Evolutionary conservation across 64 coral and sea anemone species (phyloP).

Genomic region (Pachyseris speciosa): DNA sequence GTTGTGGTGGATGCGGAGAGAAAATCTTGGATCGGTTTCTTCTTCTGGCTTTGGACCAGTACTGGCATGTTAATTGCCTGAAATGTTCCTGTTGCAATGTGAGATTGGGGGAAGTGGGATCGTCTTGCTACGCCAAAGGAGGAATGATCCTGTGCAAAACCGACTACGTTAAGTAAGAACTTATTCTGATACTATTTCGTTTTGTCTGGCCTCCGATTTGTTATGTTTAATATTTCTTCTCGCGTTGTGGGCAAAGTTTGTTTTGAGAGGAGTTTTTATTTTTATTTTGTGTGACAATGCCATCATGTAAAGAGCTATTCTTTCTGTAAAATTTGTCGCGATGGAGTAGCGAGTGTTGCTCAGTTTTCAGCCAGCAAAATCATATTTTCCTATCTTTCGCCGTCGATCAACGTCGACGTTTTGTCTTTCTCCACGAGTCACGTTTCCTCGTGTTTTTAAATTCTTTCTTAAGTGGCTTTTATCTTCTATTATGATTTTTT

Average conservation of each 20-base stretch:
- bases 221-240: slow-evolving; percentile 26
- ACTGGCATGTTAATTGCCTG: slow-evolving; percentile 90
- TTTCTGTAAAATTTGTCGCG: slow-evolving; percentile 18
- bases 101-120: slow-evolving; percentile 85
- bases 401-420: neutral
- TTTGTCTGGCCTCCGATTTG: slow-evolving; percentile 31
- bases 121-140: slow-evolving; percentile 90
- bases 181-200: slow-evolving; percentile 37
- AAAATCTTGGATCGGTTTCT: slow-evolving; percentile 92
- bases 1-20: slow-evolving; percentile 86
- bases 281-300: slow-evolving; percentile 36
- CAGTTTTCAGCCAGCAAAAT: slow-evolving; percentile 2
- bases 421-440: neutral
- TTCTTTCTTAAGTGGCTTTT: slow-evolving; percentile 71
- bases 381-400: neutral
- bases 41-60: slow-evolving; percentile 88
- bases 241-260: slow-evolving; percentile 17
- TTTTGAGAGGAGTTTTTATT: slow-evolving; percentile 5
- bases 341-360: neutral
- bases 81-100: slow-evolving; percentile 93
- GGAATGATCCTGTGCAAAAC: slow-evolving; percentile 96
- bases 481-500: slow-evolving; percentile 63
- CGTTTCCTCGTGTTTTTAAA: slow-evolving; percentile 45
- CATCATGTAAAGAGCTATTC: slow-evolving; percentile 36
- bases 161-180: slow-evolving; percentile 86